Conservation (phyloP, 2,113 vertebrate species). For the Barnardius zonarius region DNA sequence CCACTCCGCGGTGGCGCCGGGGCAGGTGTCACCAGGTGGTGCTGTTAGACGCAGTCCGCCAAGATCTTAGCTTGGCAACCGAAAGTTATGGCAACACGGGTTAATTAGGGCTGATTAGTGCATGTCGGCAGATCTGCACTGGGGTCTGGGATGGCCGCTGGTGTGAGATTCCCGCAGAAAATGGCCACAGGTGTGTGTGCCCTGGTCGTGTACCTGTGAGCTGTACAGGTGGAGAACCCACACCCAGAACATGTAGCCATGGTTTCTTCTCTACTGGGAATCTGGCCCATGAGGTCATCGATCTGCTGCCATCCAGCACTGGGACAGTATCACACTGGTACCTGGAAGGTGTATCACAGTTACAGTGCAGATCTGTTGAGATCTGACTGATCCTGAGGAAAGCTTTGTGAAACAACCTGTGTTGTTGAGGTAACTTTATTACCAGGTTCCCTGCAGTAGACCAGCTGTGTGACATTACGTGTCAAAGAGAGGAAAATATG, state of each 20-base stretch:
- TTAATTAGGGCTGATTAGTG: background rate
- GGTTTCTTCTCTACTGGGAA: background rate
- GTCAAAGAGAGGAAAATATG: background rate
- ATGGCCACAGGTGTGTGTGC: accelerated
- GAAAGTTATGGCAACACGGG: accelerated
- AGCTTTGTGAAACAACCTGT: background rate
- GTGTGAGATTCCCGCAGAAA: accelerated
- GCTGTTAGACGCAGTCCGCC: background rate
- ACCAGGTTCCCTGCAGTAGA: accelerated
- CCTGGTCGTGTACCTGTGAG: too few relatives aligned
- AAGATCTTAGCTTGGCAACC: accelerated
- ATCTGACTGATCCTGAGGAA: background rate
- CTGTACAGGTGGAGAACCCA: background rate
- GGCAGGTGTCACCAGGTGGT: background rate
- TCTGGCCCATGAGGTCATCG: accelerated
- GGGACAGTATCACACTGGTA: accelerated
- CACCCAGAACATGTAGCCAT: accelerated
- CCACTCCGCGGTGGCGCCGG: accelerated
- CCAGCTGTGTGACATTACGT: accelerated
- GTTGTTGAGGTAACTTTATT: background rate
- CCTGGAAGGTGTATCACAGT: too few relatives aligned
- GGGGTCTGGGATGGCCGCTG: accelerated
- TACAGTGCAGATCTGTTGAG: accelerated
- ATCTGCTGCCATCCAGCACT: accelerated
- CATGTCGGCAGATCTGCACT: accelerated